A percentile compares a stretch with the other conserved stretches of the same genome.
phyloP scores from a whole-genome alignment of 2,888 invertebrate genomes.

The Saturnia pavonia region DNA sequence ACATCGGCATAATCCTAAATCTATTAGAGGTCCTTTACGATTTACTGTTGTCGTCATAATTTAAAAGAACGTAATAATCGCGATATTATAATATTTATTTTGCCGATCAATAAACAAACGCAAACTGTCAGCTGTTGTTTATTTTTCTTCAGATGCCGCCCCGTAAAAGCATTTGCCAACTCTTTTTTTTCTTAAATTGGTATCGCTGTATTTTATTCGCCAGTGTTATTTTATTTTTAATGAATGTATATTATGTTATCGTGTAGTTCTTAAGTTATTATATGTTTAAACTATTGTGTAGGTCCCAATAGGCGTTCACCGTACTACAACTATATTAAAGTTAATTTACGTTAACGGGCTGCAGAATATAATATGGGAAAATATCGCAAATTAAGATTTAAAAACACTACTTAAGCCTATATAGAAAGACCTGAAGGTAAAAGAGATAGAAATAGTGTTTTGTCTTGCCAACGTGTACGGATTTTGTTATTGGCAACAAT shows the following conservation, averaged over 20 bases:
- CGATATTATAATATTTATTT: neutral
- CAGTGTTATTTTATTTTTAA: neutral
- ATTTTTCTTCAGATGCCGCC: neutral
- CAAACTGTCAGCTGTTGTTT: neutral
- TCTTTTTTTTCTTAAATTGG: neutral
- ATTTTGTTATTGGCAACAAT: no score
- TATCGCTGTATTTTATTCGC: neutral
- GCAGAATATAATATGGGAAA: no score
- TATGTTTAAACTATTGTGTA: neutral
- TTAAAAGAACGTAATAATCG: neutral
- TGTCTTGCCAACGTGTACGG: no score
- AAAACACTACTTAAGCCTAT: no score
- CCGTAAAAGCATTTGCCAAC: neutral
- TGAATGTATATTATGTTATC: neutral
- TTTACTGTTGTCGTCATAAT: conserved; percentile 24
- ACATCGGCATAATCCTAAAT: conserved; percentile 63
- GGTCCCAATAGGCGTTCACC: no score
- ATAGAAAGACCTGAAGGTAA: no score
- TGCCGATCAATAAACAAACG: neutral
- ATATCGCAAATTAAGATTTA: no score
- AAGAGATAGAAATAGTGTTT: no score
- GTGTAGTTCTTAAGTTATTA: neutral
- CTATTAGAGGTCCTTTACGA: conserved; percentile 59
- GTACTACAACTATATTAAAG: no score
- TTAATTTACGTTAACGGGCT: no score